phyloP scores from a whole-genome alignment of 2,797 vertebrate species.

The Gallinago stenura region DNA sequence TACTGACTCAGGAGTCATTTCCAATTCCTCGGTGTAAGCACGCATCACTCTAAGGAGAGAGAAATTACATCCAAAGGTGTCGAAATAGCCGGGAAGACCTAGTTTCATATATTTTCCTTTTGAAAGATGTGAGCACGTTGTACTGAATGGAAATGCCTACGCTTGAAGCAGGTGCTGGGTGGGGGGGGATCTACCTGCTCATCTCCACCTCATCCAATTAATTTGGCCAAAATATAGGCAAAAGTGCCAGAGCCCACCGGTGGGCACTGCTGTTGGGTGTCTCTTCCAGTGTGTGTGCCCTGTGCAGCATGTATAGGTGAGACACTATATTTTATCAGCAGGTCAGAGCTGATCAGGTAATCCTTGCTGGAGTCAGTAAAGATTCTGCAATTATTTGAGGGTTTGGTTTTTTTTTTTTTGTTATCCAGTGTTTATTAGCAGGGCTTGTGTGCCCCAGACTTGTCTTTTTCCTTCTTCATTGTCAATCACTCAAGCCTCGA shows the following conservation, averaged over 20 bases:
- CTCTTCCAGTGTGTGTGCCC: fast-evolving
- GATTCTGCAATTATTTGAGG: neutral
- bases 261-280: neutral
- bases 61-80: conserved; percentile 15
- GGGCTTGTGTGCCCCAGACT: neutral
- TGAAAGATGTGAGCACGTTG: neutral
- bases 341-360: neutral
- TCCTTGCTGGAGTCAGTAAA: neutral
- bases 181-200: neutral
- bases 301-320: fast-evolving
- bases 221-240: neutral
- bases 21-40: neutral
- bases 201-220: fast-evolving
- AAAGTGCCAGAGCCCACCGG: neutral
- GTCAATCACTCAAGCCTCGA: neutral
- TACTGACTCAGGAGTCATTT: conserved; percentile 53
- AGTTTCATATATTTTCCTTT: conserved; percentile 8
- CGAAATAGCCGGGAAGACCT: conserved; percentile 39
- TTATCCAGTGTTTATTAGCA: neutral
- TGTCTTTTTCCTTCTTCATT: neutral
- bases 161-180: neutral
- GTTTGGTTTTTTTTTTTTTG: neutral
- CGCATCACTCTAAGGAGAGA: conserved; percentile 43
- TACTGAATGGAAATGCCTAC: neutral
- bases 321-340: neutral